These are phyloP conservation scores for Bryconaethiops microstoma DNA, from an alignment of 2,797 vertebrate species.

Conservation along the genomic window DNA sequence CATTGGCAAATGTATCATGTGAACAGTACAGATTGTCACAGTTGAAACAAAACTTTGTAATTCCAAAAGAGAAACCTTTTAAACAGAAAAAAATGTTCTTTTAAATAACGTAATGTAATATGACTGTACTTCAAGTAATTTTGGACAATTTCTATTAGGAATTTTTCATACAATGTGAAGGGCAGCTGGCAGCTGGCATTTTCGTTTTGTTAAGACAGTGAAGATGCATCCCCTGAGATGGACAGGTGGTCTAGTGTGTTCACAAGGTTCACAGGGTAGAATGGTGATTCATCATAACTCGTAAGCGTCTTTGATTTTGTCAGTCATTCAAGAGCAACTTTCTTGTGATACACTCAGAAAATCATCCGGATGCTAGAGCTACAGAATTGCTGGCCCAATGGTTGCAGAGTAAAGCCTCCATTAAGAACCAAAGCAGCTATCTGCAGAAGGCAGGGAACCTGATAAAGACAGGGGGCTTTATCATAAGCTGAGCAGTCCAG, in stretches of 20 bases:
- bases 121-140: neutral
- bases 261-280: neutral
- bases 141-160: neutral
- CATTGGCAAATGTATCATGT: neutral
- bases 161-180: neutral
- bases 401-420: conserved; percentile 34
- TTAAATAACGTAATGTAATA: too few species aligned
- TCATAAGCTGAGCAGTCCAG: conserved; percentile 69
- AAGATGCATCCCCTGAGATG: neutral
- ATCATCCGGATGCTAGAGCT: conserved; percentile 11
- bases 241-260: neutral
- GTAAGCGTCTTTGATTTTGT: neutral
- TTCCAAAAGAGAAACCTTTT: neutral
- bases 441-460: conserved; percentile 65
- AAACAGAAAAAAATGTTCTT: neutral
- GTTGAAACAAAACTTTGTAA: neutral
- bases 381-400: conserved; percentile 32
- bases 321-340: neutral
- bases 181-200: neutral
- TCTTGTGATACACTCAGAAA: neutral
- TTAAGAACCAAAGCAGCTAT: conserved; percentile 66
- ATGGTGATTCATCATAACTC: neutral
- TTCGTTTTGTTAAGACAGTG: neutral
- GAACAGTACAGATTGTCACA: neutral
- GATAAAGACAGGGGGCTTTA: conserved; percentile 74